Conservation (phyloP, 2,888 invertebrate species). For the Hipparchia sbordonii region DNA sequence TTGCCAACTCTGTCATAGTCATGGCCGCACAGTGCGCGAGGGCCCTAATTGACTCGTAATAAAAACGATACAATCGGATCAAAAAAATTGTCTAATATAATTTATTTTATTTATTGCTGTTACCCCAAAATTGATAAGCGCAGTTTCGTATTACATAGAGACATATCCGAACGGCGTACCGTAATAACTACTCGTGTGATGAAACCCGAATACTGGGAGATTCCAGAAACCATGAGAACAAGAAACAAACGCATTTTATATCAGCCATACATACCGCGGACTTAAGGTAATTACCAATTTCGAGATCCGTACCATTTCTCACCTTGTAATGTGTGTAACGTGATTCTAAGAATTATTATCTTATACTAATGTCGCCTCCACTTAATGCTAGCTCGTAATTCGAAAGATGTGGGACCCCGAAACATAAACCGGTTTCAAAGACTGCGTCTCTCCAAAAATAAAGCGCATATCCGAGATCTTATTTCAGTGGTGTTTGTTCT, state of each 20-base stretch:
- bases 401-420: constrained; percentile 58
- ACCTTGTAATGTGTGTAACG: constrained; percentile 57
- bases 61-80: constrained; percentile 17
- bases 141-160: constrained; percentile 23
- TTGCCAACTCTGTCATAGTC: no score
- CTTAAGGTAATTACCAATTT: constrained; percentile 58
- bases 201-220: constrained; percentile 41
- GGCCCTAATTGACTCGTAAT: constrained; percentile 48
- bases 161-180: constrained; percentile 6
- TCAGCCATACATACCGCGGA: constrained; percentile 47
- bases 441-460: constrained; percentile 43
- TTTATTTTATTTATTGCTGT: constrained; percentile 15
- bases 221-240: constrained; percentile 47
- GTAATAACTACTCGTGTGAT: constrained; percentile 30
- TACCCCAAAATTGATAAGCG: constrained; percentile 9
- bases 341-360: constrained; percentile 73
- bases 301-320: constrained; percentile 59
- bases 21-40: no score
- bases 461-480: constrained; percentile 46
- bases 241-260: constrained; percentile 56
- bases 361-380: constrained; percentile 61
- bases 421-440: constrained; percentile 46
- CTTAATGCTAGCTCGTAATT: constrained; percentile 64
- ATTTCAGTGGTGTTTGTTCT: constrained; percentile 51
- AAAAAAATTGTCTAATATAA: constrained; percentile 11